These are phyloP conservation scores for Euthynnus affinis DNA, from an alignment of 2,797 vertebrate species.

Conservation along the genomic window DNA sequence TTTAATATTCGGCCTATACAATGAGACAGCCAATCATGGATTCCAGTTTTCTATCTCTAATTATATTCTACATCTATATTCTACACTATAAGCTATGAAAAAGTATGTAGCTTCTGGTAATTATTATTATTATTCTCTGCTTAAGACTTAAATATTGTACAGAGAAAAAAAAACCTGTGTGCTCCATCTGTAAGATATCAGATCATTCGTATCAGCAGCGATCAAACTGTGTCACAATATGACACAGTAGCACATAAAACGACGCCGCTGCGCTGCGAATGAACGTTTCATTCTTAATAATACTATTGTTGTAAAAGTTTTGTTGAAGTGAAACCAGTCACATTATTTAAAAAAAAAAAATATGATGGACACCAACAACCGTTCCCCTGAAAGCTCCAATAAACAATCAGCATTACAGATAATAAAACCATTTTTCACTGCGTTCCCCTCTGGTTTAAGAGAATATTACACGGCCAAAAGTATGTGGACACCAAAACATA, in stretches of 20 bases:
- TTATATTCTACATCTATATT: constrained; percentile 34
- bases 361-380: not conserved
- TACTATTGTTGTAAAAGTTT: not conserved
- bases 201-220: not conserved
- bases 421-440: not conserved
- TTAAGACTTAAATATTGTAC: not conserved
- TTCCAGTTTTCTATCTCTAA: constrained; percentile 44
- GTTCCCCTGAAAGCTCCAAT: not conserved
- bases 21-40: not conserved
- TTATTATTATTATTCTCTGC: not conserved
- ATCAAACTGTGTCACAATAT: not conserved
- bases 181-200: not conserved
- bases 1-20: not conserved
- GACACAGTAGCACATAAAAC: not conserved
- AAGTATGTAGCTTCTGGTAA: not conserved
- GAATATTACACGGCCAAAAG: constrained; percentile 3
- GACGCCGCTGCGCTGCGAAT: not conserved
- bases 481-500: constrained; percentile 27
- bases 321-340: not conserved
- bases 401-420: not conserved
- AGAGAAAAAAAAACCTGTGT: not conserved
- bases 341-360: not conserved
- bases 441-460: not conserved
- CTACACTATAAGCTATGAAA: constrained; percentile 7
- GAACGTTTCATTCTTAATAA: constrained; percentile 1